Percentiles rank a stretch among this genome's conserved stretches.
These are phyloP conservation scores for Dendrocopos noguchii DNA, from an alignment of 2,113 vertebrate species.

Conservation along the genomic window DNA sequence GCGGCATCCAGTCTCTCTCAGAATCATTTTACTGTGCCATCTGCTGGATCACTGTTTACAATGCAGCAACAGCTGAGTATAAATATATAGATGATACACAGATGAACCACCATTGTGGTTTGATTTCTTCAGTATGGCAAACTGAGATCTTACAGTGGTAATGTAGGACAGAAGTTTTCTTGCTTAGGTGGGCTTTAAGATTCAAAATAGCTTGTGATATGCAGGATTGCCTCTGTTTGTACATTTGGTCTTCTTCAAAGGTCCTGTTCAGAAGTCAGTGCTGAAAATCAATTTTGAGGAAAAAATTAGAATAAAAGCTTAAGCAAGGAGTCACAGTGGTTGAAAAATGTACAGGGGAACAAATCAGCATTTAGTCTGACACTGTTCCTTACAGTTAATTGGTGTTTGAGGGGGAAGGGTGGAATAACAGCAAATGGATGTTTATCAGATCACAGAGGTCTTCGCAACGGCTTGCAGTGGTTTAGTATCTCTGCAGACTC, in stretches of 20 bases:
- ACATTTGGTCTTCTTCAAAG: background rate
- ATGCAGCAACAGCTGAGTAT: background rate
- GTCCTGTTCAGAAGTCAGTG: background rate
- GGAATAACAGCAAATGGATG: background rate
- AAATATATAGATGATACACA: background rate
- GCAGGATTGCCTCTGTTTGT: background rate
- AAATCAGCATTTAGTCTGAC: background rate
- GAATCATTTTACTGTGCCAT: conserved; percentile 48
- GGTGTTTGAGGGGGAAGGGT: background rate
- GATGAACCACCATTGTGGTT: too few relatives aligned
- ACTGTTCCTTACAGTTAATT: background rate
- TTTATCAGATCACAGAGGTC: background rate
- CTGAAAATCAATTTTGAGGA: background rate
- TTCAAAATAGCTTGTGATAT: background rate
- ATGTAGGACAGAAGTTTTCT: background rate
- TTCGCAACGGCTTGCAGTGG: background rate
- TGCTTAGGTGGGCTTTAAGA: background rate
- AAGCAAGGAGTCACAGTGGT: background rate
- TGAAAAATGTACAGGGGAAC: background rate
- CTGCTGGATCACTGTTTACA: conserved; percentile 50
- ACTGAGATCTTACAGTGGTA: background rate
- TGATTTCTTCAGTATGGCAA: background rate
- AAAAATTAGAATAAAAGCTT: background rate
- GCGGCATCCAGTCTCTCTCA: background rate
- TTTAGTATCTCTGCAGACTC: background rate